Percentiles rank a stretch among this genome's conserved stretches.
phyloP scores from a whole-genome alignment of 2,888 invertebrate species.

The Hyles lineata region DNA sequence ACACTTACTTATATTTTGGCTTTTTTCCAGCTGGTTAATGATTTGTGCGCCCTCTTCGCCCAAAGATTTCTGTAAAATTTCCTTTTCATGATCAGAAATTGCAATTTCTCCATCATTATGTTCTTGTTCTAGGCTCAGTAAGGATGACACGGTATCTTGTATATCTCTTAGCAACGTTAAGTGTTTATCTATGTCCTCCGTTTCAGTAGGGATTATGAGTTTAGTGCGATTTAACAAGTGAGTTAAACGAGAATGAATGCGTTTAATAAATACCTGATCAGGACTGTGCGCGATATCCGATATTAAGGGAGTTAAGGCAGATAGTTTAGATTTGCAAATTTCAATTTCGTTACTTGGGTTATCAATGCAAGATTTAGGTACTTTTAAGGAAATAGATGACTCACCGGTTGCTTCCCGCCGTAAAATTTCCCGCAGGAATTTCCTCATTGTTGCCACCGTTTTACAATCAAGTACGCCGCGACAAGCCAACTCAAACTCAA shows the following conservation, averaged over 20 bases:
- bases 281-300: not conserved
- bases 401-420: too few species aligned
- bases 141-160: not conserved
- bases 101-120: not conserved
- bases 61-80: slow-evolving; percentile 23
- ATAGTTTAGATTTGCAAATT: not conserved
- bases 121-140: not conserved
- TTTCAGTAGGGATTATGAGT: not conserved
- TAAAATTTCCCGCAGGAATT: too few species aligned
- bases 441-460: slow-evolving; percentile 10
- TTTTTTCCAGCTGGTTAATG: not conserved
- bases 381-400: too few species aligned
- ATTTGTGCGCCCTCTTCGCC: slow-evolving; percentile 15
- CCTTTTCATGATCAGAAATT: slow-evolving; percentile 20
- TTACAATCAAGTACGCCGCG: slow-evolving; percentile 7
- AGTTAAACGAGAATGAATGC: not conserved
- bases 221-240: slow-evolving; percentile 10
- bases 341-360: too few species aligned
- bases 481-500: slow-evolving; percentile 22
- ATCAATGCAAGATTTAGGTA: too few species aligned
- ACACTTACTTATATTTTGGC: not conserved
- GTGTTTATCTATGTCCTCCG: not conserved
- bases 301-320: not conserved
- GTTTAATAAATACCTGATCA: not conserved
- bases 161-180: not conserved